Conservation (phyloP, 2,113 vertebrate species). For the Corythornis madagascariensis region DNA sequence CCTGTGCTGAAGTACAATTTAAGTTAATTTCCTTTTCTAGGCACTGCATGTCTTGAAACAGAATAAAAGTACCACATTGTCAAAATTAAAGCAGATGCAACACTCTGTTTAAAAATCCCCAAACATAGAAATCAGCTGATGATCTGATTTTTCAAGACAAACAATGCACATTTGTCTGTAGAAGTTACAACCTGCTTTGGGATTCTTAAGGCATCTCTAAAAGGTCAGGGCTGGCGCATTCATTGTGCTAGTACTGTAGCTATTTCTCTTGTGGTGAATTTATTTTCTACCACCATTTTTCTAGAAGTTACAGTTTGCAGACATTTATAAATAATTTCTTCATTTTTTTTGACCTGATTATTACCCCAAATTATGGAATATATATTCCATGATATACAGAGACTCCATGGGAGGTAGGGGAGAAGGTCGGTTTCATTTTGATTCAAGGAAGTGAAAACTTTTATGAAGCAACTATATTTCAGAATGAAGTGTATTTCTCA, state of each 20-base stretch:
- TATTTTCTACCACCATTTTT: not conserved
- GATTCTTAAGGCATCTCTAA: not conserved
- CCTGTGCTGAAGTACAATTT: not conserved
- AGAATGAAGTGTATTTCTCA: not conserved
- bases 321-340: not conserved
- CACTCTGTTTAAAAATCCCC: not conserved
- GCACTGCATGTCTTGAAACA: not conserved
- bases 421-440: not conserved
- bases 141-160: slow-evolving; percentile 29
- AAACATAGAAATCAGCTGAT: not conserved
- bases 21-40: not conserved
- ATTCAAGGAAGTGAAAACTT: not conserved
- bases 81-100: not conserved
- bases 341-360: not conserved
- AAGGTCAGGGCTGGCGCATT: not conserved
- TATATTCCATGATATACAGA: not conserved
- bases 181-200: not conserved
- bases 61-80: not conserved
- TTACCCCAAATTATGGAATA: not conserved
- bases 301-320: not conserved
- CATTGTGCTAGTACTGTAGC: not conserved
- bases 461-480: not conserved
- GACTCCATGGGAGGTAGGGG: not conserved
- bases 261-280: not conserved
- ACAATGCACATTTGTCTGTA: not conserved